Percentiles rank a stretch among this genome's conserved stretches.
phyloP scores from a whole-genome alignment of 2,888 invertebrate species.

The Oscheius myriophilus region DNA sequence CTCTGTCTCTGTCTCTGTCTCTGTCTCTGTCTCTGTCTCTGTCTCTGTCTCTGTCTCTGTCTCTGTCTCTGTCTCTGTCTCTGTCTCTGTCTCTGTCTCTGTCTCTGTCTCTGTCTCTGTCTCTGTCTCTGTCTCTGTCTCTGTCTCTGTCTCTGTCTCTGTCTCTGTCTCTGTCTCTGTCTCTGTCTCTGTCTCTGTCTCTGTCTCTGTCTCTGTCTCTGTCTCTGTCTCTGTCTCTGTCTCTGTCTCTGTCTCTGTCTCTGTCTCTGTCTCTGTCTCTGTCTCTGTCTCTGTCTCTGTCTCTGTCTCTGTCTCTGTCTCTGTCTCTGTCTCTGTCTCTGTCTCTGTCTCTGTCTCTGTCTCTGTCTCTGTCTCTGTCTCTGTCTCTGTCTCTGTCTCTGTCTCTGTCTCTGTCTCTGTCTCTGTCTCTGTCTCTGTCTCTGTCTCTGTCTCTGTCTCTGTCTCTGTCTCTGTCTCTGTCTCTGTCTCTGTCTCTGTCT shows the following conservation, averaged over 20 bases:
- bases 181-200: too few relatives aligned
- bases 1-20: background rate
- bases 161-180: background rate
- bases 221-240: too few relatives aligned
- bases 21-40: too few relatives aligned
- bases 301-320: background rate
- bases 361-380: background rate
- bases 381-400: slow-evolving; percentile 3
- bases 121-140: too few relatives aligned
- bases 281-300: background rate
- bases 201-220: too few relatives aligned
- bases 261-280: background rate
- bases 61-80: too few relatives aligned
- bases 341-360: background rate
- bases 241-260: too few relatives aligned
- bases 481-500: slow-evolving; percentile 1
- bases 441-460: slow-evolving; percentile 1
- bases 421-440: background rate
- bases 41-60: too few relatives aligned
- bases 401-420: slow-evolving; percentile 1
- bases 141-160: too few relatives aligned
- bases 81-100: too few relatives aligned
- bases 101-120: too few relatives aligned
- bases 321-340: background rate
- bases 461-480: background rate